A percentile compares a stretch with the other conserved stretches of the same genome.
phyloP scores from a whole-genome alignment of 2,113 vertebrate genomes.

The Anolis carolinensis region DNA sequence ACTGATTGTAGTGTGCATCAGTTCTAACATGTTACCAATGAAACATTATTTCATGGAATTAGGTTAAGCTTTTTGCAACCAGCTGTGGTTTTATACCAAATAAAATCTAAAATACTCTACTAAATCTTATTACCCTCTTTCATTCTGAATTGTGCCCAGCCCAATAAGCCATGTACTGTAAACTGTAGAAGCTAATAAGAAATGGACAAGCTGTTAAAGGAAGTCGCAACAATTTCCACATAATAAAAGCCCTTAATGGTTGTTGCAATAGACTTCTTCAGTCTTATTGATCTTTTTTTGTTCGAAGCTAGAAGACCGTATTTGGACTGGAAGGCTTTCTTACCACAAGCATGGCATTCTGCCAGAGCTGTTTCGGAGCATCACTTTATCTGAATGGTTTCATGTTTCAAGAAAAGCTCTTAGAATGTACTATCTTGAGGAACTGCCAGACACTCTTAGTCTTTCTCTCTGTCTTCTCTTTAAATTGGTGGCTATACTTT shows the following conservation, averaged over 20 bases:
- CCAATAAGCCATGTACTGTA: conserved; percentile 10
- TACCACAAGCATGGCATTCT: conserved; percentile 24
- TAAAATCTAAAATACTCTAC: neutral
- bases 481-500: conserved; percentile 30
- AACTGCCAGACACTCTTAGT: conserved; percentile 27
- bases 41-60: neutral
- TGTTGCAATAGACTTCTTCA: conserved; percentile 45
- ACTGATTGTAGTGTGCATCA: neutral
- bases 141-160: neutral
- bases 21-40: neutral
- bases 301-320: conserved; percentile 38
- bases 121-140: neutral
- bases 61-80: neutral
- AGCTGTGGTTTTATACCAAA: neutral
- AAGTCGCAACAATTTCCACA: conserved; percentile 46
- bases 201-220: conserved; percentile 45
- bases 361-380: conserved; percentile 22
- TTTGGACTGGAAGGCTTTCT: conserved; percentile 39
- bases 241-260: conserved; percentile 49
- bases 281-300: conserved; percentile 49
- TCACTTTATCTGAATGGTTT: neutral
- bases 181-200: conserved; percentile 20
- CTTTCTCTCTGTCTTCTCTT: conserved; percentile 15
- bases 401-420: conserved; percentile 47
- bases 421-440: conserved; percentile 20